Base-by-base conservation (phyloP, 2,113 vertebrate species). In the Hemibagrus wyckioides region DNA sequence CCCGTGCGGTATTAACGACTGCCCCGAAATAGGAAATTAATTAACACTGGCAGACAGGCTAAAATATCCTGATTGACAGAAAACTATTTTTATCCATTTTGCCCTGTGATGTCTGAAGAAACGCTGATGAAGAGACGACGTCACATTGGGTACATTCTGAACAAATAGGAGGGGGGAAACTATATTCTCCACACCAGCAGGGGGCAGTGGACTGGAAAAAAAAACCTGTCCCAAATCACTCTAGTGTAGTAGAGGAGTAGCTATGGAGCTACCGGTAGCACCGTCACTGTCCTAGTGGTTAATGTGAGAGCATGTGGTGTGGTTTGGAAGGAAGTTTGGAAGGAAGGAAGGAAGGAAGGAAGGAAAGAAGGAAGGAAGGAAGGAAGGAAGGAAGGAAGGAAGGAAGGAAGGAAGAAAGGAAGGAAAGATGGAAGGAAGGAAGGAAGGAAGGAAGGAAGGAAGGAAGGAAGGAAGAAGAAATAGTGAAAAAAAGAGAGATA, bases 21-120 rank as follows among this genome's bases (percentile, higher is more conserved):
- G 84, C 52, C 84, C 87, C 84, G 84, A 88, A 88, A 87, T 67
- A 86, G 81, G 80, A 88, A 90, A 80, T 86, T 82, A 85, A 85
- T 88, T 88, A 90, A 88, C 36, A 75, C 6, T 61, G 84, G 80
- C 89, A 88, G 77, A 54, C 69, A 28, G 67, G 30, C 80, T 33
- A 56, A 86, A 84, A 84, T 84, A 86, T 86, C 81, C 87, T 83
- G 86, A 90, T 21, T 83, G 89, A 88, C 89, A 88, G 82, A 67
- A 88, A 61, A 83, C 83, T 90, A 88, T 86, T 88, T 61, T 79
- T 83, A 77, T 79, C 59, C 61, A n/a, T 85, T 69, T 83, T 50
- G 79, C 82, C 73, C 23, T 65, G 56, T 41, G 33, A n/a, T 21
- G 50, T 56, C 7, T 63, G 57, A 4, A 44, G 56, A 73, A 23